Percentiles rank a stretch among this genome's conserved stretches.
These are phyloP conservation scores for Trichogramma pretiosum DNA, from an alignment of 1,140 invertebrate genomes.

Conservation along the genomic window DNA sequence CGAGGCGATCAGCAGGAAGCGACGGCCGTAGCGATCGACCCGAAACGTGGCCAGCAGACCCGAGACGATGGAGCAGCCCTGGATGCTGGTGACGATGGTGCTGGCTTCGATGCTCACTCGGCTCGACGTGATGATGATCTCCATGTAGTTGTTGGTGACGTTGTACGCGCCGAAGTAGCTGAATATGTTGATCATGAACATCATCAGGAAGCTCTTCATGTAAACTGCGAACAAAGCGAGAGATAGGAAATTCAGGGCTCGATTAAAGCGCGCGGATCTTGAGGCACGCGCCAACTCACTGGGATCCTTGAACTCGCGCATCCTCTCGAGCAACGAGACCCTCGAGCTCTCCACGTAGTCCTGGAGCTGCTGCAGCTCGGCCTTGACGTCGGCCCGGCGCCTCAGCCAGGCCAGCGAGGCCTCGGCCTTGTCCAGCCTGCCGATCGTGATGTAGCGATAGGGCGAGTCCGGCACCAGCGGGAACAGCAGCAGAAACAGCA, in stretches of 20 bases:
- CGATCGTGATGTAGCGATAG: constrained; percentile 32
- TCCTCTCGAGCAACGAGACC: constrained; percentile 22
- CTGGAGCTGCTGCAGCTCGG: constrained; percentile 34
- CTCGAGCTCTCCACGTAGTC: constrained; percentile 30
- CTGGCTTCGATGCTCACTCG: constrained; percentile 27
- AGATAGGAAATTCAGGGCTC: not conserved
- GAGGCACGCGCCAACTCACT: not conserved
- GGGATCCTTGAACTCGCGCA: constrained; percentile 19
- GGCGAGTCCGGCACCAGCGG: constrained; percentile 50
- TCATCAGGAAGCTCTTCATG: constrained; percentile 23
- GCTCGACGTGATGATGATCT: constrained; percentile 35
- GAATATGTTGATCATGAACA: constrained; percentile 33
- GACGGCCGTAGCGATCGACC: constrained; percentile 37
- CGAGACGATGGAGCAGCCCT: constrained; percentile 29
- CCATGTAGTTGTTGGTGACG: constrained; percentile 33
- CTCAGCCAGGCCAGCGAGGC: constrained; percentile 37
- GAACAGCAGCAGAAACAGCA: constrained; percentile 43
- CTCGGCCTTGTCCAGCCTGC: constrained; percentile 32
- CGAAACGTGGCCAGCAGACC: constrained; percentile 29
- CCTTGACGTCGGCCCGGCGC: constrained; percentile 29
- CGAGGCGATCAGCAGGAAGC: constrained; percentile 30
- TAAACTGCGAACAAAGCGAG: constrained; percentile 24
- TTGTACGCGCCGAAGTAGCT: constrained; percentile 31
- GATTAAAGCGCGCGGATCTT: not conserved
- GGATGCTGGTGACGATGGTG: constrained; percentile 30